Conservation (phyloP, 1,140 invertebrate genomes). For the Leptinotarsa lineolata region DNA sequence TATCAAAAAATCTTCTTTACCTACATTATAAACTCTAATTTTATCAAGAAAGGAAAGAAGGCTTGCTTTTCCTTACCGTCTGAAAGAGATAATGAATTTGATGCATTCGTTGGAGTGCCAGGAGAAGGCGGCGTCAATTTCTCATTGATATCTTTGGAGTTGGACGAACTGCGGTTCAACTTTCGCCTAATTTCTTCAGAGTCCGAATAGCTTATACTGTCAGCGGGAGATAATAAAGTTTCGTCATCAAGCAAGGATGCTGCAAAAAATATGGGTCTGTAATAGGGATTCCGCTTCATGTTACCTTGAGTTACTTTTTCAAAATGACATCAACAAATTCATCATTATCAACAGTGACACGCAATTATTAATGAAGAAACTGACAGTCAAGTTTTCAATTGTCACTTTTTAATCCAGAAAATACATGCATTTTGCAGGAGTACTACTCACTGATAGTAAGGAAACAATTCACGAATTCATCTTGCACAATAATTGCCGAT, state of each 20-base stretch:
- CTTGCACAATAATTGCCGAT: no score
- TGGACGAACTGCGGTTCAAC: slow-evolving; percentile 53
- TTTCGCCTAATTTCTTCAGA: slow-evolving; percentile 58
- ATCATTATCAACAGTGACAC: neutral
- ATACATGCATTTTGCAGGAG: no score
- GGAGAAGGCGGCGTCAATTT: slow-evolving; percentile 57
- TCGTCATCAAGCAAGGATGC: slow-evolving; percentile 67
- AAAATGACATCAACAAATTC: no score
- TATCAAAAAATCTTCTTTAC: slow-evolving; percentile 74
- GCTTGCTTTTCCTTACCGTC: slow-evolving; percentile 59
- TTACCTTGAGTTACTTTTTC: no score
- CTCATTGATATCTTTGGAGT: slow-evolving; percentile 52
- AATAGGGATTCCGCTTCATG: no score
- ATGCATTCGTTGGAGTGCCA: slow-evolving; percentile 76
- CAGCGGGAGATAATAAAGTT: slow-evolving; percentile 70
- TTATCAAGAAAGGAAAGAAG: neutral
- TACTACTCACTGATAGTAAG: no score
- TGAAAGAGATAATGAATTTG: slow-evolving; percentile 74
- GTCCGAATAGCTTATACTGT: slow-evolving; percentile 72
- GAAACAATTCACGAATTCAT: no score
- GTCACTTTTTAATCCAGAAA: no score
- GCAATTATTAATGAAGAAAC: no score
- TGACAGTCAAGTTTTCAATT: no score
- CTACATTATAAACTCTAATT: slow-evolving; percentile 54
- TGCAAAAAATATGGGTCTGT: slow-evolving; percentile 10